phyloP scores from a whole-genome alignment of 2,797 vertebrate species.

The Xyrichtys novacula region DNA sequence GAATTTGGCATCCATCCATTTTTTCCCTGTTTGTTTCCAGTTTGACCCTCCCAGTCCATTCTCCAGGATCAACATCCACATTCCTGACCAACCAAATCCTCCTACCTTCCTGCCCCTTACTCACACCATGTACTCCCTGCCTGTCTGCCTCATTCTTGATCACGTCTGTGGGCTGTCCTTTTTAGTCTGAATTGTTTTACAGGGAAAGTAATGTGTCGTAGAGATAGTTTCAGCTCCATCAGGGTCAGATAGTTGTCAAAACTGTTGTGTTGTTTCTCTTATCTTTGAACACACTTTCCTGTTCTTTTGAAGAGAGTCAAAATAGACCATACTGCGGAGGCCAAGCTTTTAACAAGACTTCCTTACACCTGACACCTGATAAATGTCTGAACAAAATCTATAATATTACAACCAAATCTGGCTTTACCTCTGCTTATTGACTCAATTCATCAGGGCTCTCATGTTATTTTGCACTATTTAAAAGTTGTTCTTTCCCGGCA shows the following conservation, averaged over 20 bases:
- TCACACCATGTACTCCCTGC: slow-evolving; percentile 11
- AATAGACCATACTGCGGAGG: too few species aligned
- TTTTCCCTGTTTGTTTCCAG: slow-evolving; percentile 41
- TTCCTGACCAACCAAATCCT: slow-evolving; percentile 54
- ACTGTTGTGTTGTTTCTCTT: slow-evolving; percentile 14
- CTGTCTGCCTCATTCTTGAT: slow-evolving; percentile 16
- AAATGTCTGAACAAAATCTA: too few species aligned
- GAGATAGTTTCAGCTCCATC: neutral
- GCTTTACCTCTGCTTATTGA: too few species aligned
- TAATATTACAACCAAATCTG: too few species aligned
- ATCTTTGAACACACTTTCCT: slow-evolving; percentile 26
- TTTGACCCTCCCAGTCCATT: slow-evolving; percentile 50
- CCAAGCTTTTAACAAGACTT: too few species aligned
- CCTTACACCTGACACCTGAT: too few species aligned
- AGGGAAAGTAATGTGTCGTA: neutral
- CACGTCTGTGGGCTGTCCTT: neutral
- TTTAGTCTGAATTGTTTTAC: neutral
- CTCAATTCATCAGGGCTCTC: too few species aligned
- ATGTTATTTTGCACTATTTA: too few species aligned
- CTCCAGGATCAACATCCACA: slow-evolving; percentile 55
- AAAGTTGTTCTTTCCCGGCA: too few species aligned
- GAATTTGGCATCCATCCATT: slow-evolving; percentile 28
- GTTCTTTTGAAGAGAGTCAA: slow-evolving; percentile 22
- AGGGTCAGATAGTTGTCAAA: slow-evolving; percentile 1
- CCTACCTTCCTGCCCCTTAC: slow-evolving; percentile 32